Evolutionary conservation across 2,888 invertebrate species (phyloP), one percentile per base, ranked within the genome.

Genomic region (Calameuta pallipes): DNA sequence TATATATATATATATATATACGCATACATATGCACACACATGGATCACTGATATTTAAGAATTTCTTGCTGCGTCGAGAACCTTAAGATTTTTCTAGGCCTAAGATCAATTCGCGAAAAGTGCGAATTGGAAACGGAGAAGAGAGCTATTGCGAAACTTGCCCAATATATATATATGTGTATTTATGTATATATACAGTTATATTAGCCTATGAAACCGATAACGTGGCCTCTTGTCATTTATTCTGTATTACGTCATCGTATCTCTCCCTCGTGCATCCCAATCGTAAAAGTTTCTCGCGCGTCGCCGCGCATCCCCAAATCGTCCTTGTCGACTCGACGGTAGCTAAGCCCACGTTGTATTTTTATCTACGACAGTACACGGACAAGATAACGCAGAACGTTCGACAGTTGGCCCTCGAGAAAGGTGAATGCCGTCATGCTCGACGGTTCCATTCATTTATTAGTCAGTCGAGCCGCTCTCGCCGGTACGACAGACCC

Each of bases 391-490:
- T 13, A 71, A 15, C 71, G 71, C 31, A 30, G 6, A 15, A 33
- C 13, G 71, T 31, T 30, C 71, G 31, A 30, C 71, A 3, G 12
- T 31, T 15, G 15, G 31, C 31, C 33, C 71, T 9, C 31, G 31
- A 71, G 30, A 68, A 30, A 68, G 56, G 56, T 0, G 75, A 56
- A 75, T 33, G 33, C 71, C 71, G 33, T 33, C 15, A 31, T 31
- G 15, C 30, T 71, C n/a, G 71, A 56, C 23, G 30, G 70, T 71
- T 56, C 75, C 75, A 80, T 81, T 84, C 78, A 80, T 83, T 84
- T 87, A 84, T 83, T 84, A 83, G 80, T 75, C 33, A 79, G 79
- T 81, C 79, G 80, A 75, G 73, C 31, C 31, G 31, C 31, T 31
- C 74, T 15, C 36, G 30, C 34, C 11, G 36, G 11, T 78, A 78